Conservation (phyloP, 2,888 invertebrate species). For the Andrena marginata region DNA sequence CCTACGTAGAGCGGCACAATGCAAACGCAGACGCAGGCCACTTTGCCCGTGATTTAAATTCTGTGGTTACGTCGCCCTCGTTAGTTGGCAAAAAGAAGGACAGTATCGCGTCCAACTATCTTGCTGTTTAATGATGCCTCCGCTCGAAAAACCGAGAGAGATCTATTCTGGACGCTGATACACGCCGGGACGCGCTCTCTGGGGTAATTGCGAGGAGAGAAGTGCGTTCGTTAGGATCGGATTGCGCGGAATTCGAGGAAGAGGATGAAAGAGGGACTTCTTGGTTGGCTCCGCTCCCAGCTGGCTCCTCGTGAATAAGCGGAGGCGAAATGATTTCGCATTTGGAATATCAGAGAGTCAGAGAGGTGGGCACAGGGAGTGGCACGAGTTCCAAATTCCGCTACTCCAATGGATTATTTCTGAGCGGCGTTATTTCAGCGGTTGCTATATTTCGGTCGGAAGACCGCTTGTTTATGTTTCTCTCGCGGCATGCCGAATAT, state of each 20-base stretch:
- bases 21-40: not conserved
- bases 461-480: not conserved
- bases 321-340: conserved; percentile 68
- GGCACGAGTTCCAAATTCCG: conserved; percentile 2
- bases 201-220: conserved; percentile 26
- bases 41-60: not conserved
- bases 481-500: not conserved
- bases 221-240: conserved; percentile 48
- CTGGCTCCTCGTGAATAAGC: conserved; percentile 56
- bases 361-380: not conserved
- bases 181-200: not conserved
- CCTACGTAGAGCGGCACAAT: too few relatives aligned
- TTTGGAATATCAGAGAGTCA: conserved; percentile 59
- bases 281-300: conserved; percentile 70
- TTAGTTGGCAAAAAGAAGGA: not conserved
- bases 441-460: conserved; percentile 53
- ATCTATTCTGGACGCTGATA: conserved; percentile 32
- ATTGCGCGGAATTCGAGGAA: conserved; percentile 69
- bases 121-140: not conserved
- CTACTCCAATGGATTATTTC: conserved; percentile 54
- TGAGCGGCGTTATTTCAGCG: too few relatives aligned
- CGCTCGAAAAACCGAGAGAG: not conserved
- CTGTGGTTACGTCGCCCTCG: not conserved
- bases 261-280: conserved; percentile 57
- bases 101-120: not conserved